A percentile compares a stretch with the other conserved stretches of the same genome.
Evolutionary conservation across 2,797 vertebrate species (phyloP).

Genomic region (Oryzias dopingdopingensis): DNA sequence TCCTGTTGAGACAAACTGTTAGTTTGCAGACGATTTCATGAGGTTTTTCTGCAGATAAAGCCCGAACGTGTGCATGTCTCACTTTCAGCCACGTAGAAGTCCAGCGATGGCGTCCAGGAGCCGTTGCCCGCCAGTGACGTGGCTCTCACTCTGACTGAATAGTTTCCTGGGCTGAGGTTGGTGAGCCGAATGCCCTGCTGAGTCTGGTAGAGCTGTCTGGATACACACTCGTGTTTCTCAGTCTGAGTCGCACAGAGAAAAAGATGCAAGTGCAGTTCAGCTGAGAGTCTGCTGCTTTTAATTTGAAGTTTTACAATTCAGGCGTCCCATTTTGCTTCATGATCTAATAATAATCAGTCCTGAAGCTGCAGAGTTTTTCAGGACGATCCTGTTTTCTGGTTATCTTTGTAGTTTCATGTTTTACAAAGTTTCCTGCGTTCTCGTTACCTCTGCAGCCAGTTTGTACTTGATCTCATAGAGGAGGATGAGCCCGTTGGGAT

Average conservation of each 20-base stretch:
- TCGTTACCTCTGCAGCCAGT: constrained; percentile 86
- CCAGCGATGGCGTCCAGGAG: constrained; percentile 88
- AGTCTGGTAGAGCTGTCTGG: constrained; percentile 85
- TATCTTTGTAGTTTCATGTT: background rate
- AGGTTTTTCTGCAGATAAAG: too few species aligned
- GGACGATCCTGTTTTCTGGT: background rate
- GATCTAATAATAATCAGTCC: background rate
- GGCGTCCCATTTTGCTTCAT: background rate
- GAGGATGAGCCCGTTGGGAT: constrained; percentile 91
- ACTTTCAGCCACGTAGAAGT: constrained; percentile 91
- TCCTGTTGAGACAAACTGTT: constrained; percentile 66
- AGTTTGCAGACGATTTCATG: background rate
- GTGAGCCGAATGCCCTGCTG: constrained; percentile 84
- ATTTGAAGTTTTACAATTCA: constrained; percentile 7
- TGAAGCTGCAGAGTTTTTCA: background rate
- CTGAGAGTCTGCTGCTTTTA: constrained; percentile 6
- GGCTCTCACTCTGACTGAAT: constrained; percentile 89
- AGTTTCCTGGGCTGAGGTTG: constrained; percentile 92
- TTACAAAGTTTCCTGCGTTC: too few species aligned
- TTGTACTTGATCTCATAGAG: constrained; percentile 96
- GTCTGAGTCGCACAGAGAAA: constrained; percentile 44
- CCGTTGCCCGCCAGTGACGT: constrained; percentile 94
- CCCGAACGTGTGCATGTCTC: constrained; percentile 75
- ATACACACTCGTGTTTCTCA: constrained; percentile 92
- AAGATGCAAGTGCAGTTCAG: constrained; percentile 9